These are phyloP conservation scores for Sussaba pulchella DNA, from an alignment of 2,888 invertebrate species.

Conservation along the genomic window DNA sequence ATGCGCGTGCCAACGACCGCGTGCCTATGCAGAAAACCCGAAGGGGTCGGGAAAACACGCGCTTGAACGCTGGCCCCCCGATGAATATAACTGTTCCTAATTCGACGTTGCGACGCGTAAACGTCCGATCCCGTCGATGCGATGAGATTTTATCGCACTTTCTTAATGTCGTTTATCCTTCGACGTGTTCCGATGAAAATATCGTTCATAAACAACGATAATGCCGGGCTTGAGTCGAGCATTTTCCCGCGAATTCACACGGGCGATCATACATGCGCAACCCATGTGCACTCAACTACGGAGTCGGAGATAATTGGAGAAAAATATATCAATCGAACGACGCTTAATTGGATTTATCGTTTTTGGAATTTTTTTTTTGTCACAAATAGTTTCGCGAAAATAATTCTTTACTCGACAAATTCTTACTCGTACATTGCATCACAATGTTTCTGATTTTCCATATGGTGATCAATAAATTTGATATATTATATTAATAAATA, in stretches of 20 bases:
- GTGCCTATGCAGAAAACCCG: constrained; percentile 41
- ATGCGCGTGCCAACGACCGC: constrained; percentile 62
- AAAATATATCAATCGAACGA: neutral
- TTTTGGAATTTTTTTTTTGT: too few species aligned
- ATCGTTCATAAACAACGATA: constrained; percentile 17
- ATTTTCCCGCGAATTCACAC: constrained; percentile 29
- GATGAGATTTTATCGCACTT: constrained; percentile 63
- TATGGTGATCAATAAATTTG: too few species aligned
- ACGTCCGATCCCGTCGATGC: constrained; percentile 53
- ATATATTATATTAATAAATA: too few species aligned
- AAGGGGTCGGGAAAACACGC: constrained; percentile 34
- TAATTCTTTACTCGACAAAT: too few species aligned
- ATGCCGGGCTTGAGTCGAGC: constrained; percentile 27
- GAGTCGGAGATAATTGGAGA: neutral
- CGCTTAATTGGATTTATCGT: too few species aligned
- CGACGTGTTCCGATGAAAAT: constrained; percentile 34
- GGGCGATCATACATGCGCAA: too few species aligned
- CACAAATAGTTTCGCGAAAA: too few species aligned
- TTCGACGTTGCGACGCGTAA: constrained; percentile 62
- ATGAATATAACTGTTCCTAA: constrained; percentile 64
- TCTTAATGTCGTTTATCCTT: constrained; percentile 62
- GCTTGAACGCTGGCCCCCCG: constrained; percentile 16
- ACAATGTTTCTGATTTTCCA: too few species aligned
- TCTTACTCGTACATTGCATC: too few species aligned
- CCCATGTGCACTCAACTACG: neutral